Base-by-base conservation (phyloP, 2,113 vertebrate species). In the Mus pahari region DNA sequence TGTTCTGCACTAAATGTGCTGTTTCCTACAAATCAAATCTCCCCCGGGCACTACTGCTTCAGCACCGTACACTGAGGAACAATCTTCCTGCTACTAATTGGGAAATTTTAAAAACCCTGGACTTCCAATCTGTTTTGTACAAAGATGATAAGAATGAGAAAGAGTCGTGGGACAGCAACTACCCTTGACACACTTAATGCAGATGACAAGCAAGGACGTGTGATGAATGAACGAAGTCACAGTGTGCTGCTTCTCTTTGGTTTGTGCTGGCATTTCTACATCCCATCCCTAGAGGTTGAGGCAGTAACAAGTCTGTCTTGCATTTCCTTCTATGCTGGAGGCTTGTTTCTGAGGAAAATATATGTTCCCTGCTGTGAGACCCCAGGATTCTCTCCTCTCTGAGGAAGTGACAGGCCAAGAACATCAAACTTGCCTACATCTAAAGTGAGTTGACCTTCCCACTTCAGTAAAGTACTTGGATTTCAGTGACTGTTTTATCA, bases 91-190 rank as follows among this genome's bases (percentile, higher is more conserved):
- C 81, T 79, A 94, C 24, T 19, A 36, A 36, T 10, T 11, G 31
- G 22, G 45, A 3, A 22, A 91, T 66, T 75, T 70, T 71, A 39
- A 36, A 36, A 36, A 50, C 31, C 64, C 64, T 64, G 55, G 4
- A 11, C 13, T 70, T 60, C 39, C 39, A 93, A n/a, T 55, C 26
- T 8, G 28, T 94, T 88, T 75, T 68, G 48, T 60, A 48, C 74
- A 96, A 90, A 50, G 19, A 93, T 66, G 39, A 70, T 42, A 73
- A 60, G 36, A 79, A 92, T 74, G 53, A 42, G 45, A 28, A 31
- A 74, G 39, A n/a, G 2, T 45, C 19, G 24, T 70, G 16, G 50
- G 77, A 92, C 91, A 36, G 22, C 45, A 94, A 91, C 14, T 90
- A 1, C 74, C 73, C 87, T 82, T 91, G 92, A 33, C 33, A 64